phyloP scores from a whole-genome alignment of 2,888 invertebrate species.

The Rosalia funebris region DNA sequence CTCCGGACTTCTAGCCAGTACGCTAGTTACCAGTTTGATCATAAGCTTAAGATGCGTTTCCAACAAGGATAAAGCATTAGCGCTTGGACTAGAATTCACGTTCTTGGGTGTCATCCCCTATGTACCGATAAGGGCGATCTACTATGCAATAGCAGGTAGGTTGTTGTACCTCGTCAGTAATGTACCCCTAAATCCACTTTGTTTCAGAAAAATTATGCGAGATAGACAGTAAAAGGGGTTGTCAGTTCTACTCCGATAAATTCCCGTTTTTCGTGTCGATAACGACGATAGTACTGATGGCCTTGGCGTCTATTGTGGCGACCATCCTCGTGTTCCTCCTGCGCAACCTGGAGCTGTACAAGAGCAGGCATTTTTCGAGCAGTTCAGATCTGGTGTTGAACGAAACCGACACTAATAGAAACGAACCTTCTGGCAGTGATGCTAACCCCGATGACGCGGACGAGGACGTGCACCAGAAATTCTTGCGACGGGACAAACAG shows the following conservation, averaged over 20 bases:
- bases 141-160: slow-evolving; percentile 70
- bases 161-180: too few relatives aligned
- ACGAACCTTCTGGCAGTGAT: slow-evolving; percentile 11
- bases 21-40: slow-evolving; percentile 66
- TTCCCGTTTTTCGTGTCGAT: slow-evolving; percentile 51
- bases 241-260: slow-evolving; percentile 51
- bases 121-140: slow-evolving; percentile 72
- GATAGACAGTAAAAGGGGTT: slow-evolving; percentile 43
- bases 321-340: slow-evolving; percentile 44
- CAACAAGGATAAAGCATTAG: slow-evolving; percentile 71
- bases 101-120: slow-evolving; percentile 68
- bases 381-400: slow-evolving; percentile 4
- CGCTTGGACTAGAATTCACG: slow-evolving; percentile 69
- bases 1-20: slow-evolving; percentile 57
- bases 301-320: slow-evolving; percentile 45
- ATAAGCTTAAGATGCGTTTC: slow-evolving; percentile 68
- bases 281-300: slow-evolving; percentile 50
- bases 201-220: slow-evolving; percentile 50
- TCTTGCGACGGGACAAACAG: slow-evolving; percentile 1
- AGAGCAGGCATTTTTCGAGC: slow-evolving; percentile 27
- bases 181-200: slow-evolving; percentile 18
- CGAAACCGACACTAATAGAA: slow-evolving; percentile 13
- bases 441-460: slow-evolving; percentile 16
- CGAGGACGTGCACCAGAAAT: not conserved
- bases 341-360: slow-evolving; percentile 43